Evolutionary conservation across 2,888 invertebrate species (phyloP), one percentile per base, ranked within the genome.

Genomic region (Macaria notata): DNA sequence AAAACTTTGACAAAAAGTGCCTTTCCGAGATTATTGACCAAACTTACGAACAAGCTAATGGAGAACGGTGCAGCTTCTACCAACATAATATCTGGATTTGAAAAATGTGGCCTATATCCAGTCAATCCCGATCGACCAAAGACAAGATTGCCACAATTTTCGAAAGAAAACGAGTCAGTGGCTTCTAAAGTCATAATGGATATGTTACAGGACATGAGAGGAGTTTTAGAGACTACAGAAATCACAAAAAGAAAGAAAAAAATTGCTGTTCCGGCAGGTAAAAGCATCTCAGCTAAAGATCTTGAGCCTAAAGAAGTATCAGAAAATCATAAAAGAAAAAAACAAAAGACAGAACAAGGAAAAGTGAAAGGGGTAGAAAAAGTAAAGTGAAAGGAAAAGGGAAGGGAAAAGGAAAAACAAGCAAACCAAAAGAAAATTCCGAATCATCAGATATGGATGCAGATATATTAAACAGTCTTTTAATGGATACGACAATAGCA

Each of bases 201-300:
- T 36, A 46, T 46, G 4, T 46, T 46, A 36, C 46, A 46, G 33
- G 46, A 46, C 9, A 46, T 46, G 33, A 33, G 46, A 36, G 36
- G 46, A 31, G 9, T n/a, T 31, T 3, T 31, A 31, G n/a, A 6
- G 30, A 3, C 31, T n/a, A 31, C 31, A 29, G 46, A 31, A 31
- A 4, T 4, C 5, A 30, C 31, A 9, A 46, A 46, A 46, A 29
- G 46, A 46, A 46, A 46, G 31, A 46, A 29, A n/a, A 46, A 46
- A 46, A 31, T 29, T 31, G n/a, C 5, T 31, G 46, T 46, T 9
- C 31, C 46, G 31, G 9, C 46, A 31, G 46, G 46, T 31, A 46
- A 9, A 31, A 46, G 46, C 31, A 31, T 46, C 5, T 31, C 46
- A 30, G 46, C 46, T 3, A 31, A 30, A 4, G 46, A 46, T 31